A percentile compares a stretch with the other conserved stretches of the same genome.
These are phyloP conservation scores for Drosophila neocordata DNA, from an alignment of 1,140 invertebrate genomes.

Conservation along the genomic window DNA sequence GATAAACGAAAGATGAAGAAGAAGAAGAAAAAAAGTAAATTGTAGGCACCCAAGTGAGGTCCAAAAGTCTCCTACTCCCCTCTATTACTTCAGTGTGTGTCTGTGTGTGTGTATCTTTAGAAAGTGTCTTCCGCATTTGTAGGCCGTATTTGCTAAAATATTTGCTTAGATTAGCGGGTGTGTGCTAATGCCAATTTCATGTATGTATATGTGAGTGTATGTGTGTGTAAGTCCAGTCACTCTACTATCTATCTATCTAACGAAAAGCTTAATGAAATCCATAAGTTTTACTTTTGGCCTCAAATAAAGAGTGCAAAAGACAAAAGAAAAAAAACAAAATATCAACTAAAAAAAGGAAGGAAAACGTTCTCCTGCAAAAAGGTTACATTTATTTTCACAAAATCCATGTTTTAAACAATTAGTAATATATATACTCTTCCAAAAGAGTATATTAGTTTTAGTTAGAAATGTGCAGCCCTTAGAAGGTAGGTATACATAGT, in stretches of 20 bases:
- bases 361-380: neutral
- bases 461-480: too few species aligned
- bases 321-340: neutral
- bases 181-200: slow-evolving; percentile 59
- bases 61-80: too few species aligned
- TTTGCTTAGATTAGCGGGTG: slow-evolving; percentile 77
- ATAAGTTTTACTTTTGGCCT: slow-evolving; percentile 53
- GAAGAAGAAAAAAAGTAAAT: too few species aligned
- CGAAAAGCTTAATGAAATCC: slow-evolving; percentile 70
- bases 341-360: too few species aligned
- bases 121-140: slow-evolving; percentile 77
- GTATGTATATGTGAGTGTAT: slow-evolving; percentile 17
- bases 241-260: slow-evolving; percentile 50
- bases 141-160: slow-evolving; percentile 52
- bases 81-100: too few species aligned
- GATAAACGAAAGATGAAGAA: slow-evolving; percentile 37
- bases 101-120: slow-evolving; percentile 42
- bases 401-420: too few species aligned
- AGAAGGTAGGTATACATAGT: too few species aligned
- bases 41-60: neutral
- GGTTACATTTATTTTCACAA: neutral
- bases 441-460: too few species aligned
- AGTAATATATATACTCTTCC: too few species aligned
- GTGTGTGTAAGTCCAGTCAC: slow-evolving; percentile 33
- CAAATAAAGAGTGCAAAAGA: neutral